Evolutionary conservation across 2,113 vertebrate genomes (phyloP), one percentile per base, ranked within the genome.

Genomic region (Neolamprologus sp.): DNA sequence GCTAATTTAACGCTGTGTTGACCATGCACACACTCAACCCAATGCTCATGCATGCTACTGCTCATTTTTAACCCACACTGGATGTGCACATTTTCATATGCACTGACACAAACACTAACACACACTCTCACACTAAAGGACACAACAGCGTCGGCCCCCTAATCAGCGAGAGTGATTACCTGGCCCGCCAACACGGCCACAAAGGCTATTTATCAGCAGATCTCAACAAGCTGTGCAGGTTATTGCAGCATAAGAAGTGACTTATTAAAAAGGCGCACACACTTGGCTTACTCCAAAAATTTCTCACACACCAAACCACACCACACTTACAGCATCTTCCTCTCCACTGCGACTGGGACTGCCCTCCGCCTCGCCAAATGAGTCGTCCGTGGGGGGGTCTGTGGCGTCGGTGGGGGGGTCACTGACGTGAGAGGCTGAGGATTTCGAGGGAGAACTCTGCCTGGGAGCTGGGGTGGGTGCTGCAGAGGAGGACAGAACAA

Each of bases 331-430:
- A 96, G 97, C 96, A 84, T 98, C 98, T 90, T 98, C 98, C 94
- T 98, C 98, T 96, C 97, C 98, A 23, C 97, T 99, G 95, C 98
- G 98, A 95, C 97, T 98, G 33, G 98, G 98, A 92, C 98, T 99
- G 96, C 98, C 98, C 94, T 98, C 98, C 1, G 97, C 98, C 92
- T 99, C 98, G 89, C 98, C 98, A 3, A 99, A 99, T 55, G 98
- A 97, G 95, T 99, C 98, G 1, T 99, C 98, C 19, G 98, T 97
- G 13, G 96, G 96, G 21, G 96, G 97, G 93, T 99, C 98, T 35
- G 95, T 93, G 92, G 96, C 97, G 7, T 99, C 98, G 12, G 98
- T 97, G 23, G 96, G 96, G 40, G 96, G 97, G 93, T 99, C 99
- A 60, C 98, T 99, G 92, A 98, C 97, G 4, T 98, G 98, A 71